phyloP scores from a whole-genome alignment of 1,140 invertebrate species.

The Metaphire vulgaris region DNA sequence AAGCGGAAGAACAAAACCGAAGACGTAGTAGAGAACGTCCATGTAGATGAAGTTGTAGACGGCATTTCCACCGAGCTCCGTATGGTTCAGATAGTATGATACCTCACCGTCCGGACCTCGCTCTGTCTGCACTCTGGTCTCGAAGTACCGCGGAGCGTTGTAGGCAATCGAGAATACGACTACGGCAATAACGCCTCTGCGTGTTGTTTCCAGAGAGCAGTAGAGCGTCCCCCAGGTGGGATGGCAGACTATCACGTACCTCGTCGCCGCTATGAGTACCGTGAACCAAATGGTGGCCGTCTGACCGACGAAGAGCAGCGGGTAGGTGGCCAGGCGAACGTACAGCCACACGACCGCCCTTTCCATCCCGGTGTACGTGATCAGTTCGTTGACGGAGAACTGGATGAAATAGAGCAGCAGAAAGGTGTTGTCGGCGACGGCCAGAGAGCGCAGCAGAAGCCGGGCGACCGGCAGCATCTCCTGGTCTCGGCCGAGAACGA shows the following conservation, averaged over 20 bases:
- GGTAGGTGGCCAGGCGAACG: constrained; percentile 23
- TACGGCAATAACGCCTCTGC: constrained; percentile 1
- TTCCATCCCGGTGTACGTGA: neutral
- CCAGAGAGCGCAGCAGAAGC: neutral
- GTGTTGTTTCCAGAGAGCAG: constrained; percentile 13
- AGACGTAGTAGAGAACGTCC: constrained; percentile 22
- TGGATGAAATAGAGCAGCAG: neutral
- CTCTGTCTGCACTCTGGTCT: neutral
- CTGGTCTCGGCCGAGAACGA: neutral
- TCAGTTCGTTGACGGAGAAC: neutral
- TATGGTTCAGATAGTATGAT: constrained; percentile 18
- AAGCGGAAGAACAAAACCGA: constrained; percentile 26
- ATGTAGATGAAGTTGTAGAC: constrained; percentile 22
- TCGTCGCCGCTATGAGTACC: constrained; percentile 25
- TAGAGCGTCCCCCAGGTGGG: constrained; percentile 13
- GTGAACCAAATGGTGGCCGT: constrained; percentile 29
- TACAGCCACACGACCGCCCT: neutral
- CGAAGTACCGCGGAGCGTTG: constrained; percentile 28
- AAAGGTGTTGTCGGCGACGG: neutral
- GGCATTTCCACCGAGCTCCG: constrained; percentile 5
- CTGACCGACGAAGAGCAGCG: constrained; percentile 25
- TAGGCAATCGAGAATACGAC: constrained; percentile 22
- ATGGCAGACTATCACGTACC: constrained; percentile 19
- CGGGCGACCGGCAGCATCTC: neutral
- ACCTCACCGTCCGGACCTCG: neutral